Evolutionary conservation across 1,140 invertebrate species (phyloP), one percentile per base, ranked within the genome.

Genomic region (Drosophila mojavensis): DNA sequence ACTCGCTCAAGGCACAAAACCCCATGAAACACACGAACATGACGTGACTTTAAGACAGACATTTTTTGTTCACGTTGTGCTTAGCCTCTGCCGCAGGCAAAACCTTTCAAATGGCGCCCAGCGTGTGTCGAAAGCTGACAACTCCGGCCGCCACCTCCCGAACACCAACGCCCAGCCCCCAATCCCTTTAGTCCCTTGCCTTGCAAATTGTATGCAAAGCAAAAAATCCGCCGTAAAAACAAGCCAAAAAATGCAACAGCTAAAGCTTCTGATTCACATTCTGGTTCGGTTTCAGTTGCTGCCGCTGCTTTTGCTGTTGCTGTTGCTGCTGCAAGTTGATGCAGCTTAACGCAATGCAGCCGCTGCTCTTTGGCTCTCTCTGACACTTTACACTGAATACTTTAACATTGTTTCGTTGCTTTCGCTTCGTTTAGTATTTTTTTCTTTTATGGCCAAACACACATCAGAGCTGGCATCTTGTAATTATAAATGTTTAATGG

Each of bases 401-500:
- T 74, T 79, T 77, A 79, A 77, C 76, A 72, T 79, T 82, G 78
- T 88, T 66, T 50, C 53, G 56, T 82, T 39, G 47, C n/a, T 39
- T n/a, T 51, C 3, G 17, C 20, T 59, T 59, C 50, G 24, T 53
- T 65, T 61, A 48, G 28, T 59, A 61, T 50, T 67, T 43, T 67
- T 43, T 48, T 41, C 11, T 50, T 55, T 41, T 47, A 33, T 17
- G 39, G 33, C 50, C 63, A 56, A 36, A 26, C 36, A 61, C 56
- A 68, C 65, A 66, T 54, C 56, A 15, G 24, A 30, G 33, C 36
- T 20, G 5, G 15, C 64, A 51, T 36, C 75, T 75, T 83, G 84
- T 78, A 88, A 89, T 88, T 88, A 89, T 88, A 88, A 84, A 88
- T 88, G 78, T 88, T 89, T 88, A 83, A 88, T 88, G 80, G 45